Evolutionary conservation across 2,797 vertebrate species (phyloP).

Genomic region (Botia almorhae): DNA sequence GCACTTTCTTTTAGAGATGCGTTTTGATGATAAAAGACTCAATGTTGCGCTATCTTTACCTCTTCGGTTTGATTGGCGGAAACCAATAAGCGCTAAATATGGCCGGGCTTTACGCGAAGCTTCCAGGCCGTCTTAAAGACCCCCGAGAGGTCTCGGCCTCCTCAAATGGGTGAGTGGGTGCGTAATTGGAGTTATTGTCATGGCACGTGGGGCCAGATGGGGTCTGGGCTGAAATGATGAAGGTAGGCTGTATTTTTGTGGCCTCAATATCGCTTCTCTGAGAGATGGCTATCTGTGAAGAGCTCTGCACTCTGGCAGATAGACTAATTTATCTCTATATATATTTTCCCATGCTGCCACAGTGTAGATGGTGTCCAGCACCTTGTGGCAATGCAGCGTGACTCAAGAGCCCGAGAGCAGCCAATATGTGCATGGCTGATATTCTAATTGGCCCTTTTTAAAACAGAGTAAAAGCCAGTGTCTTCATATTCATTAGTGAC

Average conservation of each 20-base stretch:
- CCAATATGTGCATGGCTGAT: conserved; percentile 3
- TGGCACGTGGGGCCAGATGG: conserved; percentile 69
- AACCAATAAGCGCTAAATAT: conserved; percentile 61
- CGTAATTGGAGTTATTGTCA: conserved; percentile 75
- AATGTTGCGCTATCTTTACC: conserved; percentile 54
- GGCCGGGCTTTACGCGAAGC: conserved; percentile 30
- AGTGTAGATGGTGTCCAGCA: conserved; percentile 19
- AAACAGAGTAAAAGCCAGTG: background rate
- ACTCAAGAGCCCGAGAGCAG: background rate
- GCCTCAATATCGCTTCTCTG: conserved; percentile 29
- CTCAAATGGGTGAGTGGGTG: conserved; percentile 45
- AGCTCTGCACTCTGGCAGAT: conserved; percentile 23
- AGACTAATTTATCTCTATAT: conserved; percentile 40
- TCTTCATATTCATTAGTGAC: background rate
- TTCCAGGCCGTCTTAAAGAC: conserved; percentile 56
- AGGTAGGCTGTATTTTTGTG: conserved; percentile 21
- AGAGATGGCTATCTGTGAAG: conserved; percentile 43
- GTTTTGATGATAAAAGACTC: conserved; percentile 58
- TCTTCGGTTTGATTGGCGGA: conserved; percentile 48
- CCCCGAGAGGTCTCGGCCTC: conserved; percentile 54
- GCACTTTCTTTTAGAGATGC: conserved; percentile 42
- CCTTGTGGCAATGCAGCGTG: background rate
- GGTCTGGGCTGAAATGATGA: conserved; percentile 63
- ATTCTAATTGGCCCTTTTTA: conserved; percentile 20
- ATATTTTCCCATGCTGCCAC: conserved; percentile 4